phyloP scores from a whole-genome alignment of 1,140 invertebrate genomes.

The Euwallacea similis region DNA sequence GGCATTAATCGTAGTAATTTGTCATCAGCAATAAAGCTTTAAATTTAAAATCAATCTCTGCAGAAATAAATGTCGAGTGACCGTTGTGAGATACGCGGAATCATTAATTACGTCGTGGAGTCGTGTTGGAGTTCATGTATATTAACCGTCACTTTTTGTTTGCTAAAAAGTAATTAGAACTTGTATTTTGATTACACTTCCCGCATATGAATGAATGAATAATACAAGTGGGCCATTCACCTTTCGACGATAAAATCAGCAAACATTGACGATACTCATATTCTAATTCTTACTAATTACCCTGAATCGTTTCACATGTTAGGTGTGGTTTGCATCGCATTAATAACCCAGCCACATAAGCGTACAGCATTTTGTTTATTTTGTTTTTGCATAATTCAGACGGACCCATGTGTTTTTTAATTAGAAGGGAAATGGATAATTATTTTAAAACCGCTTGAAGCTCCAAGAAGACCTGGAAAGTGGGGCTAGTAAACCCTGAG shows the following conservation, averaged over 20 bases:
- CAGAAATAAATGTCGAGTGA: constrained; percentile 14
- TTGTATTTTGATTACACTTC: constrained; percentile 35
- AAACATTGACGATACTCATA: constrained; percentile 37
- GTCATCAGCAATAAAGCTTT: constrained; percentile 13
- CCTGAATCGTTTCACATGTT: constrained; percentile 38
- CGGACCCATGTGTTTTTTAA: not conserved
- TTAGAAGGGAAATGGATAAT: not conserved
- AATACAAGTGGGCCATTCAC: constrained; percentile 32
- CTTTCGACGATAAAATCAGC: constrained; percentile 38
- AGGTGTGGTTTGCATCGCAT: constrained; percentile 38
- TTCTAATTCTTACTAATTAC: constrained; percentile 39
- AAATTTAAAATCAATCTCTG: constrained; percentile 33
- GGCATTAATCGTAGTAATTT: constrained; percentile 27
- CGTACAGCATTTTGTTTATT: constrained; percentile 3
- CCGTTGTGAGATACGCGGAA: constrained; percentile 10
- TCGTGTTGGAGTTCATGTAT: constrained; percentile 30
- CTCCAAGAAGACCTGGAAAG: too few relatives aligned
- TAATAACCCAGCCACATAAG: constrained; percentile 29
- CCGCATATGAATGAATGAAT: constrained; percentile 38
- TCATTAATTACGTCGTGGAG: constrained; percentile 20
- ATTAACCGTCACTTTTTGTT: constrained; percentile 34
- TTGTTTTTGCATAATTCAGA: not conserved
- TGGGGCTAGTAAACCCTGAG: too few relatives aligned
- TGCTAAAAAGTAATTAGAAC: constrained; percentile 34
- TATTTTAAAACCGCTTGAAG: too few relatives aligned